Percentiles rank a stretch among this genome's conserved stretches.
Conservation (phyloP, 2,113 vertebrate genomes). For the Pholis gunnellus region DNA sequence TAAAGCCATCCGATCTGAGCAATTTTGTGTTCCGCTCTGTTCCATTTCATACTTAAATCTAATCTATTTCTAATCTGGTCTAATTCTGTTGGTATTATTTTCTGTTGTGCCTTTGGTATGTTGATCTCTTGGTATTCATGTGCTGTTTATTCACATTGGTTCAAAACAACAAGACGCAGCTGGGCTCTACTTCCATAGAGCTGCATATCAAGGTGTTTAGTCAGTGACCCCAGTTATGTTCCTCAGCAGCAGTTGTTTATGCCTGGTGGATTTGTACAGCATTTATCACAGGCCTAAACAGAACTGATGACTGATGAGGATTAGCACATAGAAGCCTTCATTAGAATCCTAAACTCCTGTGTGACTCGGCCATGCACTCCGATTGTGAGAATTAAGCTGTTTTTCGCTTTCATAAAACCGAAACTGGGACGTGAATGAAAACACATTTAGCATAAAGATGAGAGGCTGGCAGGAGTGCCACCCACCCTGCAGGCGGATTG, state of each 20-base stretch:
- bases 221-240: conserved; percentile 27
- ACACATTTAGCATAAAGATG: conserved; percentile 69
- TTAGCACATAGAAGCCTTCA: conserved; percentile 30
- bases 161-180: conserved; percentile 20
- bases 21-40: conserved; percentile 28
- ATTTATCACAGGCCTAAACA: conserved; percentile 37
- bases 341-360: conserved; percentile 26
- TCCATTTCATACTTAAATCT: conserved; percentile 44
- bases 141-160: conserved; percentile 15
- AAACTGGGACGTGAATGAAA: conserved; percentile 72
- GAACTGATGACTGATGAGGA: conserved; percentile 36
- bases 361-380: conserved; percentile 22
- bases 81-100: conserved; percentile 38
- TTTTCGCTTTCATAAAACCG: conserved; percentile 55
- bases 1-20: conserved; percentile 27
- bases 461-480: conserved; percentile 66
- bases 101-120: conserved; percentile 38
- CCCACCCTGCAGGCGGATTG: conserved; percentile 53
- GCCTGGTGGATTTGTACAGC: conserved; percentile 29
- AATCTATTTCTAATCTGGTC: conserved; percentile 41
- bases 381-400: conserved; percentile 49
- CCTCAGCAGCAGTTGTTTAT: conserved; percentile 35
- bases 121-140: conserved; percentile 45
- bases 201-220: conserved; percentile 24
- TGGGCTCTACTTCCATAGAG: conserved; percentile 3